Evolutionary conservation across 2,888 invertebrate genomes (phyloP), one percentile per base, ranked within the genome.

Genomic region (Oscheius onirici): DNA sequence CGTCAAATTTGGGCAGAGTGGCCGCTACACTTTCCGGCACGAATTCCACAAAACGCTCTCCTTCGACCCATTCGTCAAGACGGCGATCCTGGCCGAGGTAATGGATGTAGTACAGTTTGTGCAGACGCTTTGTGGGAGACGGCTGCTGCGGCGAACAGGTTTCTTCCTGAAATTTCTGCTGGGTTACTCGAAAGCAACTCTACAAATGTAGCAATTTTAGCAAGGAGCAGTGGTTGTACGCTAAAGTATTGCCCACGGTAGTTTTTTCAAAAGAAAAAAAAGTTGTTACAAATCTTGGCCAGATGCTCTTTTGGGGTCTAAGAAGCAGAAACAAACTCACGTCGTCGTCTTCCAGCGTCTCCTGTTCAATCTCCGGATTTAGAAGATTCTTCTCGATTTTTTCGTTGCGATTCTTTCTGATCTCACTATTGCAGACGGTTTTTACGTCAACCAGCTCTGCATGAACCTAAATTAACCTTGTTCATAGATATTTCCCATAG

Each of bases 31-130:
- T 63, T 24, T 63, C 63, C 1, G 63, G 58, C 8, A 63, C 61
- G 8, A 66, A 55, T 28, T 78, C 73, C 28, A 74, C 65, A 8
- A 55, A 67, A 46, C 70, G 63, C 8, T 77, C 76, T 40, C 75
- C 69, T 44, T 80, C 78, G 26, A 86, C 72, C 86, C 86, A 86
- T 71, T 86, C 85, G 66, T 86, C 86, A 57, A 84, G 69, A 22
- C 86, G 71, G 3, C 86, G 76, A 75, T 86, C 86, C 55, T 77
- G 65, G n/a, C 73, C 72, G 15, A 76, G 74, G 71, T 85, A 86
- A 67, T 86, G 86, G 15, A 86, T 82, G 61, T 86, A 86, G 67
- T 78, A 86, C 8, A 70, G 44, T 10, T 54, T 34, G 22, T 70
- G 70, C 41, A 51, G 8, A 13, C 28, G 20, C 17, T 70, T 63